Base-by-base conservation (phyloP, 2,888 invertebrate species). In the Spatulosminthurus flaviceps region DNA sequence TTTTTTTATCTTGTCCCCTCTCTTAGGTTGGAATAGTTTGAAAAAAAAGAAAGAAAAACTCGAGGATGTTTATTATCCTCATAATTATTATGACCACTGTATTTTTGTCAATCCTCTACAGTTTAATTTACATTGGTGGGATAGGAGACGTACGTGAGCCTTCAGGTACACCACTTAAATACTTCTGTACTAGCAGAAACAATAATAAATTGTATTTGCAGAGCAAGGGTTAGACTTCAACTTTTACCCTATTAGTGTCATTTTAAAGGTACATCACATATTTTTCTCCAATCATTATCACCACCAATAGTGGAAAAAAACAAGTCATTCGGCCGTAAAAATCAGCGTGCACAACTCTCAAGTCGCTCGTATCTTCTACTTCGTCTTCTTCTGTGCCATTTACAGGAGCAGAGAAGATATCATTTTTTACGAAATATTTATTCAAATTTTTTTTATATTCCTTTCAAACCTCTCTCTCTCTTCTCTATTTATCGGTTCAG, bases 211-310 rank as follows among this genome's bases (percentile, higher is more conserved):
- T 51, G 51, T 51, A 9, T 16, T n/a, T n/a, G 16, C n/a, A 51
- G 5, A 51, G 5, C 51, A 2, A 51, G 9, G 16, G n/a, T n/a
- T 19, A 51, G 16, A 51, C 51, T 51, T 51, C 51, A 51, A 51
- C 51, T 51, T 51, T 51, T 51, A 51, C 51, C 51, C 51, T 51
- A 51, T 51, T 51, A 51, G 51, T 51, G 51, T 51, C 51, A 51
- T 51, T 51, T 51, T n/a, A 51, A 51, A 51, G n/a, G 51, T n/a
- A 16, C 51, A 51, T 51, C 51, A 16, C 51, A 51, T 51, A 51
- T 51, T 51, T 51, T n/a, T n/a, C 51, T 51, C 51, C 51, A 51
- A 51, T 51, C 51, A n/a, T 51, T 19, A 51, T n/a, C 51, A 51
- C n/a, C 51, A 51, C n/a, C 51, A 51, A 51, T 51, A 51, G 51